Conservation (phyloP, 2,113 vertebrate genomes). For the Piprites chloris region DNA sequence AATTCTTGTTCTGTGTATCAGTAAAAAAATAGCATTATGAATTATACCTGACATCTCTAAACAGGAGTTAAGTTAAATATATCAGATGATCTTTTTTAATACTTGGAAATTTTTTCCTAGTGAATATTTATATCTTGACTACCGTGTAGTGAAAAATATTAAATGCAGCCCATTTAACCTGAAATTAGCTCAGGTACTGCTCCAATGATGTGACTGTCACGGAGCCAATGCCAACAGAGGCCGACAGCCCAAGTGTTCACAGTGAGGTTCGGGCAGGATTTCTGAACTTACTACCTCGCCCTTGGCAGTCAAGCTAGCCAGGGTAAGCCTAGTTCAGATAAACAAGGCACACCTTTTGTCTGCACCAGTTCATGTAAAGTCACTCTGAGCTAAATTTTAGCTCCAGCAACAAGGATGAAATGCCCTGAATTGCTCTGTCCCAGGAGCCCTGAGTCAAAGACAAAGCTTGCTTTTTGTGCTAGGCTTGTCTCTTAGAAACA, state of each 20-base stretch:
- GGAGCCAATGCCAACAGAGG: not conserved
- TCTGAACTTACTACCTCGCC: not conserved
- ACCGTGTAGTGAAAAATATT: not conserved
- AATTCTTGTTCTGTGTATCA: not conserved
- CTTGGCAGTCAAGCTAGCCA: not conserved
- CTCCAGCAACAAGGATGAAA: not conserved
- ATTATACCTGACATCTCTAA: not conserved
- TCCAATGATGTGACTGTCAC: not conserved
- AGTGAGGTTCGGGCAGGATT: not conserved
- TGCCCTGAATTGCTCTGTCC: not conserved
- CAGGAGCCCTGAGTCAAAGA: not conserved
- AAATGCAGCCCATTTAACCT: not conserved
- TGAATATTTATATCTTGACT: not conserved
- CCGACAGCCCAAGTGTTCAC: not conserved
- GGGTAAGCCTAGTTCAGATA: not conserved
- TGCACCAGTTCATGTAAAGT: not conserved
- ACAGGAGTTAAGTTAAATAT: not conserved
- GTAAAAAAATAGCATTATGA: not conserved
- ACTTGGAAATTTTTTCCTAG: not conserved
- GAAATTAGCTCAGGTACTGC: not conserved
- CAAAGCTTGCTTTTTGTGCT: not conserved
- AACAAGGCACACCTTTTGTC: not conserved
- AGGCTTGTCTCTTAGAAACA: not conserved
- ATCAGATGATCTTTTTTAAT: not conserved
- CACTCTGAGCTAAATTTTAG: not conserved